Evolutionary conservation across 2,888 invertebrate species (phyloP), one percentile per base, ranked within the genome.

Genomic region (Palloptera scutellata): DNA sequence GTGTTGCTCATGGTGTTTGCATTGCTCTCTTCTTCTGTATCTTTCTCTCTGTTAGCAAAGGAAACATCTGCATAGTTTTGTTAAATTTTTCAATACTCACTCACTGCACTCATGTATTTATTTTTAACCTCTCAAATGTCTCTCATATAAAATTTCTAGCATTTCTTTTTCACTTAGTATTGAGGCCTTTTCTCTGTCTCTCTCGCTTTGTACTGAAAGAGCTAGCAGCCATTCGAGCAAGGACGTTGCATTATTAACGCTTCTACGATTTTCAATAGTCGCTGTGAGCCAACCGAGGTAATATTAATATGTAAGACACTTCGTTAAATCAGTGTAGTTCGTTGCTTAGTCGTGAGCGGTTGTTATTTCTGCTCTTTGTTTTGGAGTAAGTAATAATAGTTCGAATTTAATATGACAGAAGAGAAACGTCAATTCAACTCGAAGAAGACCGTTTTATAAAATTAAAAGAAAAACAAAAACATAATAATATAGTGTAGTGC

Each of bases 321-420:
- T 66, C 68, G 72, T 57, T 71, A 80, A 80, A 78, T 83, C 78
- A 81, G 82, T 82, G 78, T 83, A 79, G 78, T 82, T 82, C 77
- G 77, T 77, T 75, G 77, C 77, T 71, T 81, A 77, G 76, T 79
- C 82, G 83, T 79, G 82, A 77, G 74, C 77, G 81, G 82, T 81
- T 76, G 78, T 74, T 54, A 74, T 66, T 64, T 67, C 57, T 55
- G 30, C 30, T 30, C 30, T 30, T 30, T 30, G 30, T 30, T 30
- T 30, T 30, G 30, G 30, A 30, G 30, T 4, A 30, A 30, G 30
- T 4, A 30, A 30, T 30, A 4, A 30, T 30, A 30, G 30, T 30
- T 30, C 30, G 30, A 30, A 30, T 6, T 2, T 2, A 30, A 30
- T 30, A 30, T 4, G 30, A 30, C 6, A 30, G 3, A 30, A 30